phyloP scores from a whole-genome alignment of 1,140 invertebrate species.

The Vanessa tameamea region DNA sequence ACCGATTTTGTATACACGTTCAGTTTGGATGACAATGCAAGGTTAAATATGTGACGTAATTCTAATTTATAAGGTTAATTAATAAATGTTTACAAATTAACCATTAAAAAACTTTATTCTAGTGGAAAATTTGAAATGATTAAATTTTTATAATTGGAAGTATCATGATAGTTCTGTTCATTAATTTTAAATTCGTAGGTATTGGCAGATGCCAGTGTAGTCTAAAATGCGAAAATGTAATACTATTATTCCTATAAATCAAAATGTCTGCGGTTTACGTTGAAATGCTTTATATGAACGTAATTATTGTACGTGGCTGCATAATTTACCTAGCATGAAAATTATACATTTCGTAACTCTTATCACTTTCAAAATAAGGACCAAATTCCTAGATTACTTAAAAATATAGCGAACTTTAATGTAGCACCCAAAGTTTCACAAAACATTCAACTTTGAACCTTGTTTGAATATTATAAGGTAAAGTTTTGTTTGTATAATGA shows the following conservation, averaged over 20 bases:
- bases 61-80: too few relatives aligned
- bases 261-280: constrained; percentile 17
- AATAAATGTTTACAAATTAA: too few relatives aligned
- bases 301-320: constrained; percentile 12
- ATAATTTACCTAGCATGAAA: constrained; percentile 10
- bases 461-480: neutral
- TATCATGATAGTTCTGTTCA: too few relatives aligned
- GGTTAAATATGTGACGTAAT: too few relatives aligned
- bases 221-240: too few relatives aligned
- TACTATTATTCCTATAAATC: constrained; percentile 15
- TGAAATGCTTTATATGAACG: constrained; percentile 11
- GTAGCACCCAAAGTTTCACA: neutral
- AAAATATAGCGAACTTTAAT: neutral
- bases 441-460: neutral
- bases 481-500: neutral
- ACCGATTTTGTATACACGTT: too few relatives aligned
- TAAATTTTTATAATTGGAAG: too few relatives aligned
- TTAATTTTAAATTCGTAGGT: too few relatives aligned
- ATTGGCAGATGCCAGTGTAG: too few relatives aligned
- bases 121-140: too few relatives aligned
- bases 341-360: neutral
- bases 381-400: neutral
- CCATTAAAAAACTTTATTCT: too few relatives aligned
- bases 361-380: neutral
- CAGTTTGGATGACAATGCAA: too few relatives aligned